Conservation (phyloP, 1,140 invertebrate genomes). For the Drosophila santomea region DNA sequence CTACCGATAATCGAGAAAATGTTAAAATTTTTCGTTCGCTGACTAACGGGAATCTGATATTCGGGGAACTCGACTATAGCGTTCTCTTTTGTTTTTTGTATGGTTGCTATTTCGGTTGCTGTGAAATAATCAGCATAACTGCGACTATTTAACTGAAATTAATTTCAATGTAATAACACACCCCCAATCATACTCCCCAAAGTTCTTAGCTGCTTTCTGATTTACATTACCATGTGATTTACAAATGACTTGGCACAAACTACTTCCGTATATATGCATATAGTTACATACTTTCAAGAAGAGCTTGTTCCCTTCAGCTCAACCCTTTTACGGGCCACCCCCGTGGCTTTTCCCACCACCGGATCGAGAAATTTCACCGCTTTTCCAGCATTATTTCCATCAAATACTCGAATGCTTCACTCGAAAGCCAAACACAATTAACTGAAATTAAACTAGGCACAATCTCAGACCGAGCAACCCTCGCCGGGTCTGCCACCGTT, state of each 20-base stretch:
- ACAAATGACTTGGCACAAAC: conserved; percentile 57
- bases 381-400: conserved; percentile 76
- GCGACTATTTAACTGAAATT: conserved; percentile 2
- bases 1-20: no score
- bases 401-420: conserved; percentile 75
- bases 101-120: not conserved
- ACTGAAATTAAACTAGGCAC: conserved; percentile 80
- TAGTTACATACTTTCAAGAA: conserved; percentile 32
- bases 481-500: conserved; percentile 35
- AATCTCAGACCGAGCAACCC: conserved; percentile 63
- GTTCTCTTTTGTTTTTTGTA: no score
- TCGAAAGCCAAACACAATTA: conserved; percentile 76
- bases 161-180: conserved; percentile 14
- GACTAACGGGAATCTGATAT: no score
- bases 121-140: not conserved
- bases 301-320: conserved; percentile 38
- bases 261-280: conserved; percentile 17
- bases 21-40: no score
- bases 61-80: no score
- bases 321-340: conserved; percentile 34
- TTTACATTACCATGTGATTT: conserved; percentile 38
- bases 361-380: conserved; percentile 61
- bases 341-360: conserved; percentile 40
- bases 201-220: conserved; percentile 15
- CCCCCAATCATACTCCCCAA: conserved; percentile 1